Evolutionary conservation across 2,113 vertebrate species (phyloP).

Genomic region (Suncus etruscus): DNA sequence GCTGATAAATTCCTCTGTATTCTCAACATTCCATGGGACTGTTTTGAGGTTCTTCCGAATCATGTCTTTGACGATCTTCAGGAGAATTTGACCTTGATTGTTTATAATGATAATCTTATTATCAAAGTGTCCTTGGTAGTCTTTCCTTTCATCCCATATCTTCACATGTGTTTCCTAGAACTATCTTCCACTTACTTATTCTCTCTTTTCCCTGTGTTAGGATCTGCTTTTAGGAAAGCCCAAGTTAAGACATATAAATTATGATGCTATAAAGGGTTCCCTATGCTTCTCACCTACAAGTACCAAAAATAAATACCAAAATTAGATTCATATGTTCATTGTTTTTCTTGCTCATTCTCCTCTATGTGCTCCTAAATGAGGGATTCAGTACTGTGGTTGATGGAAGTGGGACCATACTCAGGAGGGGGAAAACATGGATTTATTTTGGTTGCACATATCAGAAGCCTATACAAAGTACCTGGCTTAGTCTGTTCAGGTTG

Average conservation of each 20-base stretch:
- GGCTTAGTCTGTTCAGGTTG: not conserved
- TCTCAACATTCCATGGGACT: not conserved
- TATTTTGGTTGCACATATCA: not conserved
- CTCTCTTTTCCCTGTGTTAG: not conserved
- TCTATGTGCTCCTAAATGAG: not conserved
- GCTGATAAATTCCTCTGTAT: slow-evolving; percentile 8
- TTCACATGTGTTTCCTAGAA: not conserved
- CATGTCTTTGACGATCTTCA: not conserved
- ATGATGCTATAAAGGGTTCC: not conserved
- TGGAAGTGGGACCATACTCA: not conserved
- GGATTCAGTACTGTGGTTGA: not conserved
- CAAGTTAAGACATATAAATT: not conserved
- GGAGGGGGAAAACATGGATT: not conserved
- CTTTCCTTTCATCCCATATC: not conserved
- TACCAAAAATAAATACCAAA: not conserved
- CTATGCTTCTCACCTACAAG: not conserved
- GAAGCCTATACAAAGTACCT: not conserved
- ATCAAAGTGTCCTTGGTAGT: not conserved
- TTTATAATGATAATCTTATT: no score
- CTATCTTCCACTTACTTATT: slow-evolving; percentile 2
- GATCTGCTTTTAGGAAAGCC: slow-evolving; percentile 11
- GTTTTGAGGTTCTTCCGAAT: not conserved
- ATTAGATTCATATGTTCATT: not conserved
- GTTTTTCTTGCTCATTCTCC: not conserved
- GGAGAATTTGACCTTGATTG: not conserved